phyloP scores from a whole-genome alignment of 1,140 invertebrate species.

The Calosoma granatense region DNA sequence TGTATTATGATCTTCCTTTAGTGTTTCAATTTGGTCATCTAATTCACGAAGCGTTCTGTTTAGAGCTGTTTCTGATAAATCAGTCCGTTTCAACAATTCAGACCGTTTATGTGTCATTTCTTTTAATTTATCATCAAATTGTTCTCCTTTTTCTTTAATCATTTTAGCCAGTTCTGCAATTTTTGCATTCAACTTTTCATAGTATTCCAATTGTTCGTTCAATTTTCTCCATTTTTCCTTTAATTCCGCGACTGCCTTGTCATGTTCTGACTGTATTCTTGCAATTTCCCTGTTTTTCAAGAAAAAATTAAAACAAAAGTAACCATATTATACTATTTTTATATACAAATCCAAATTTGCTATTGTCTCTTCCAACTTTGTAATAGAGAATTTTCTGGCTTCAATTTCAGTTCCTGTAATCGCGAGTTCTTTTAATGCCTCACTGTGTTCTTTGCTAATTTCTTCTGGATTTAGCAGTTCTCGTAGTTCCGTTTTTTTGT shows the following conservation, averaged over 20 bases:
- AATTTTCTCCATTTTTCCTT: background rate
- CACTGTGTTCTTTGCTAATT: background rate
- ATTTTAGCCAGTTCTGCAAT: background rate
- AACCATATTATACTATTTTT: background rate
- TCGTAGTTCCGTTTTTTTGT: background rate
- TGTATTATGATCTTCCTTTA: background rate
- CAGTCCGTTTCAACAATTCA: background rate
- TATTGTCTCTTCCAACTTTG: background rate
- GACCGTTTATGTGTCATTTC: background rate
- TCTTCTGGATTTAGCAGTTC: background rate
- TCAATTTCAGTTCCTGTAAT: background rate
- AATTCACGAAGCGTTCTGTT: background rate
- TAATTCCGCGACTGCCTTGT: background rate
- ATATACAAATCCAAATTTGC: background rate
- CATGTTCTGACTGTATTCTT: background rate
- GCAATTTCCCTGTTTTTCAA: slow-evolving; percentile 4
- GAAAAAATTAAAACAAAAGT: too few species aligned
- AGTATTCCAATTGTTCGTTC: background rate
- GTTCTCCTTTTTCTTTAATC: background rate
- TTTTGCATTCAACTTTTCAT: background rate
- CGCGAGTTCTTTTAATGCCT: background rate
- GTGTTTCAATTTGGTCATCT: background rate
- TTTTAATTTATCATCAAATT: background rate
- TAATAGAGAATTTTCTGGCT: background rate
- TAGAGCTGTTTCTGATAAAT: background rate